phyloP scores from a whole-genome alignment of 2,113 vertebrate species.

The Urocynchramus pylzowi region DNA sequence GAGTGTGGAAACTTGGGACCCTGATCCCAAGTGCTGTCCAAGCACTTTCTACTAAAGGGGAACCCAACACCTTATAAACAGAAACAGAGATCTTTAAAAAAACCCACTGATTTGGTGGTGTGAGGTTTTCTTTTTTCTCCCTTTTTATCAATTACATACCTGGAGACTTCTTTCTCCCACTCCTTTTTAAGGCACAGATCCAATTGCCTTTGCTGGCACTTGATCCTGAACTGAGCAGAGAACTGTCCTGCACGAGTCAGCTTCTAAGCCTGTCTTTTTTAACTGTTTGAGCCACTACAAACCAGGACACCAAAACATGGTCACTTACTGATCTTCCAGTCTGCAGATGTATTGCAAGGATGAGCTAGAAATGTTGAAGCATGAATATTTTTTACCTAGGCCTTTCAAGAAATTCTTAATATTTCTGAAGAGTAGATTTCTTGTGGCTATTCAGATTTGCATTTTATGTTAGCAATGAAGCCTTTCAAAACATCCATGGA shows the following conservation, averaged over 20 bases:
- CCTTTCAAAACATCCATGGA: neutral
- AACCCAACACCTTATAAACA: fast-evolving
- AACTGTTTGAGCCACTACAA: neutral
- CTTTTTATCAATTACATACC: neutral
- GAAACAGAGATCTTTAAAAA: neutral
- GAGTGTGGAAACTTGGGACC: neutral
- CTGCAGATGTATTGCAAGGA: neutral
- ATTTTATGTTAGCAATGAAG: neutral
- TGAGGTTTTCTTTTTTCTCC: neutral
- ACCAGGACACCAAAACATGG: neutral
- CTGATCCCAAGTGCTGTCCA: neutral
- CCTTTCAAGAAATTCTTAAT: neutral
- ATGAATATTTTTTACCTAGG: neutral
- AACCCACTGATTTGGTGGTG: neutral
- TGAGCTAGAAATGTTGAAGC: neutral
- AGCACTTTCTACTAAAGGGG: neutral
- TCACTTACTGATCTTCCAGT: neutral
- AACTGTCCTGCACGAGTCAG: fast-evolving
- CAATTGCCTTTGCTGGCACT: neutral
- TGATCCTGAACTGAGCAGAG: neutral
- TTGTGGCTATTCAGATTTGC: neutral
- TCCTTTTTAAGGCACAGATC: neutral
- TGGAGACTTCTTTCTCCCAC: neutral
- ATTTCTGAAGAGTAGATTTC: neutral
- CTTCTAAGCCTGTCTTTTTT: neutral